Conservation (phyloP, 1,140 invertebrate genomes). For the Papilio glaucus region DNA sequence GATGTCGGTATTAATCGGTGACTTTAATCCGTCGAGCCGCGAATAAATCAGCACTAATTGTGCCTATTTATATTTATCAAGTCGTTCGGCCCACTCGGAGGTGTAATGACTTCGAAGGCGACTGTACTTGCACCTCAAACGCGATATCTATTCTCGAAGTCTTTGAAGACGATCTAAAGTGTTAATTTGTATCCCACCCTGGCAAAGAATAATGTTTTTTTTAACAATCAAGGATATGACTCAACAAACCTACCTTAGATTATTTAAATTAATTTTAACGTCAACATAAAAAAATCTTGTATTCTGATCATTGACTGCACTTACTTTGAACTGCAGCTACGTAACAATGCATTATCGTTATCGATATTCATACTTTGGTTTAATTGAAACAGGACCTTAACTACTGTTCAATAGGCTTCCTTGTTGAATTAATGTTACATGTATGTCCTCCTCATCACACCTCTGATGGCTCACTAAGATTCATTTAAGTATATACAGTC, state of each 20-base stretch:
- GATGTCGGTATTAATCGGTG: conserved; percentile 76
- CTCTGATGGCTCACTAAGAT: conserved; percentile 4
- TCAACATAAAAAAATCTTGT: no score
- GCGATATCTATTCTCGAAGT: conserved; percentile 25
- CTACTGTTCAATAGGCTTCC: neutral
- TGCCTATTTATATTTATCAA: conserved; percentile 77
- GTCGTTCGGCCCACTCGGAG: conserved; percentile 41
- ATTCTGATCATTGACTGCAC: no score
- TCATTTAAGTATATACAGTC: neutral
- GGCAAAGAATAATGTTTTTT: conserved; percentile 7
- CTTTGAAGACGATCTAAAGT: conserved; percentile 30
- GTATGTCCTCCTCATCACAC: neutral
- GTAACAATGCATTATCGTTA: neutral
- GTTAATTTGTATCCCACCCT: neutral
- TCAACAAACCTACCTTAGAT: neutral
- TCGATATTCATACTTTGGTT: neutral
- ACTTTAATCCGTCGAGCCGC: conserved; percentile 68
- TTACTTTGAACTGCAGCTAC: no score
- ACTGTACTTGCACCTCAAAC: conserved; percentile 41
- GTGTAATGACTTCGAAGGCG: conserved; percentile 47
- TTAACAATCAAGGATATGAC: neutral
- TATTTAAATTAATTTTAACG: neutral
- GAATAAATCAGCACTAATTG: conserved; percentile 75
- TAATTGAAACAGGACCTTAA: neutral
- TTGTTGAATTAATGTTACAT: neutral